Evolutionary conservation across 2,888 invertebrate genomes (phyloP), one percentile per base, ranked within the genome.

Genomic region (Sinelater perroti): DNA sequence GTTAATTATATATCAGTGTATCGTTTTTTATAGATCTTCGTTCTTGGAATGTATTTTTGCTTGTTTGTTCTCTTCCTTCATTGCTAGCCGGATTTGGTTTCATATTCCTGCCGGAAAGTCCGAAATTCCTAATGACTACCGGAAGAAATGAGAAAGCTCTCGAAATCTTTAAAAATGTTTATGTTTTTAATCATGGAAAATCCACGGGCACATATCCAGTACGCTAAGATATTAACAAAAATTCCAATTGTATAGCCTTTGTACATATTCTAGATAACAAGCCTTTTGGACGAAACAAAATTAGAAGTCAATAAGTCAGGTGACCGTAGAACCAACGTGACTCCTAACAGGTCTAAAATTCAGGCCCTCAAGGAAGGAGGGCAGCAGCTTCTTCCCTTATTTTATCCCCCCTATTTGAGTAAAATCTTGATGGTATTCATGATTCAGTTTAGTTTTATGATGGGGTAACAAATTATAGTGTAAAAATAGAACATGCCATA

Each of bases 101-200:
- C 46, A 76, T 85, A 60, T 81, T 83, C 59, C 78, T 88, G 53
- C 90, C 91, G 0, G 92, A 92, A 75, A 91, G 90, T 71, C 91
- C 91, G 3, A 90, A 90, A 75, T 91, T 89, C 75, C 79, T 91
- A 2, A 86, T 91, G 83, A 84, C 87, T 1, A 81, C 85, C 36
- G 87, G 88, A 0, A 79, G 83, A 35, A 86, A 85, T 60, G 82
- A 85, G 6, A 85, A 88, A 67, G 90, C 90, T 0, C 70, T 90
- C 64, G 69, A 76, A 2, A 82, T 89, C 2, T 85, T 90, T 64
- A 79, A 79, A 59, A 81, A 71, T 62, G 88, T 93, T 16, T 91
- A 87, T 71, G 71, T 78, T 0, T 70, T 83, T 47, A 92, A 92
- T 69, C 87, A 84, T 1, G 86, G 89, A 3, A 81, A 82, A 51